A percentile compares a stretch with the other conserved stretches of the same genome.
Evolutionary conservation across 2,797 vertebrate genomes (phyloP).

Genomic region (Moxostoma hubbsi): DNA sequence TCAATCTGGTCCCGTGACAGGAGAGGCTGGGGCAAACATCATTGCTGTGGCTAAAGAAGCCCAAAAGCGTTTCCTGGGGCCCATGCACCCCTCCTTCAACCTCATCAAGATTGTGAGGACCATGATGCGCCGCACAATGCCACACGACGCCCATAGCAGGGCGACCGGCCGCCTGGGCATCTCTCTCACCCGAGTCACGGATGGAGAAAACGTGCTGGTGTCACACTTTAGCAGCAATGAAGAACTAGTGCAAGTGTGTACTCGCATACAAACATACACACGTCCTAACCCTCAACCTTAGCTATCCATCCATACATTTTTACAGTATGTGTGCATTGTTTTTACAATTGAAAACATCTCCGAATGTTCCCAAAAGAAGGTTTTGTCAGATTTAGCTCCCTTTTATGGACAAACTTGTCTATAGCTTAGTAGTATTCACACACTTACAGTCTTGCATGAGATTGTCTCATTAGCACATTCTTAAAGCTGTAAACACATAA

Average conservation of each 20-base stretch:
- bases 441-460: no score
- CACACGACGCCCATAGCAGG: constrained; percentile 76
- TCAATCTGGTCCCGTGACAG: constrained; percentile 66
- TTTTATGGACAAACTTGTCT: no score
- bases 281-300: neutral
- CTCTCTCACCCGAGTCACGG: constrained; percentile 92
- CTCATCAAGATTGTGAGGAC: constrained; percentile 88
- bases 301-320: no score
- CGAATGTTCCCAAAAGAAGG: no score
- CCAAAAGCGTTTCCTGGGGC: constrained; percentile 91
- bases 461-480: neutral
- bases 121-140: constrained; percentile 78
- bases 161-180: constrained; percentile 90
- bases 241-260: constrained; percentile 89
- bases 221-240: constrained; percentile 89
- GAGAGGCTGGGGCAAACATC: constrained; percentile 87
- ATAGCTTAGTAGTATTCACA: neutral
- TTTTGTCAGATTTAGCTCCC: no score
- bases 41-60: constrained; percentile 95
- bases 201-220: constrained; percentile 93
- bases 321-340: no score
- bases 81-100: constrained; percentile 96
- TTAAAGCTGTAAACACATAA: neutral
- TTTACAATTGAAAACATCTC: no score
- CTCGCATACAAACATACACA: neutral